phyloP scores from a whole-genome alignment of 2,113 vertebrate genomes.

The Antechinus flavipes region DNA sequence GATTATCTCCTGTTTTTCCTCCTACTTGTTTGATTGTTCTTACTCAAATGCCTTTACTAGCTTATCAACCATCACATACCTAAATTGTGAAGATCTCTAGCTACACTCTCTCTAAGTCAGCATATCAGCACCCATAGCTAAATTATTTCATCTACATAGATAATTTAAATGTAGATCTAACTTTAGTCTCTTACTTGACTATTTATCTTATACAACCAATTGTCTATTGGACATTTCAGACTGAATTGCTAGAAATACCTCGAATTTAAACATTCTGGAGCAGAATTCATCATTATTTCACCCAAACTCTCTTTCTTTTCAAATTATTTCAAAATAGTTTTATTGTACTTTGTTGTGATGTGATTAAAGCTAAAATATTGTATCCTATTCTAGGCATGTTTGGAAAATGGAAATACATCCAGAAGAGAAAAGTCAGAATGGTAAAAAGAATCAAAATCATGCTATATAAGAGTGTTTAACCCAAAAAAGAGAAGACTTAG shows the following conservation, averaged over 20 bases:
- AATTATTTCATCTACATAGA: background rate
- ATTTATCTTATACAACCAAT: background rate
- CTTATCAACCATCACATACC: background rate
- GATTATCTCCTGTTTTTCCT: background rate
- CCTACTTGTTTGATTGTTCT: background rate
- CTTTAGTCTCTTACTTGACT: background rate
- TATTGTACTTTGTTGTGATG: background rate
- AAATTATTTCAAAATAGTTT: background rate
- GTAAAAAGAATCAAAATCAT: background rate
- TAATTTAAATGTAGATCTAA: background rate
- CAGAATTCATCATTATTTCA: background rate
- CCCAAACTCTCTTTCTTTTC: background rate
- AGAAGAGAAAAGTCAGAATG: background rate
- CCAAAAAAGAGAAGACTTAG: background rate
- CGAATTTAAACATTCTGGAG: background rate
- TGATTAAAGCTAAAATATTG: background rate
- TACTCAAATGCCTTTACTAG: background rate
- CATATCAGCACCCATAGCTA: background rate
- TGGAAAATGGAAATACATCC: background rate
- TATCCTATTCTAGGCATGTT: background rate
- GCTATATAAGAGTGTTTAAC: background rate
- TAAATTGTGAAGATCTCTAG: background rate
- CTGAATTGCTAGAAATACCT: background rate
- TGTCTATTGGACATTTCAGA: background rate
- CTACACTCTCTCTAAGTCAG: background rate